Evolutionary conservation across 2,888 invertebrate genomes (phyloP).

Genomic region (Glaucopsyche alexis): DNA sequence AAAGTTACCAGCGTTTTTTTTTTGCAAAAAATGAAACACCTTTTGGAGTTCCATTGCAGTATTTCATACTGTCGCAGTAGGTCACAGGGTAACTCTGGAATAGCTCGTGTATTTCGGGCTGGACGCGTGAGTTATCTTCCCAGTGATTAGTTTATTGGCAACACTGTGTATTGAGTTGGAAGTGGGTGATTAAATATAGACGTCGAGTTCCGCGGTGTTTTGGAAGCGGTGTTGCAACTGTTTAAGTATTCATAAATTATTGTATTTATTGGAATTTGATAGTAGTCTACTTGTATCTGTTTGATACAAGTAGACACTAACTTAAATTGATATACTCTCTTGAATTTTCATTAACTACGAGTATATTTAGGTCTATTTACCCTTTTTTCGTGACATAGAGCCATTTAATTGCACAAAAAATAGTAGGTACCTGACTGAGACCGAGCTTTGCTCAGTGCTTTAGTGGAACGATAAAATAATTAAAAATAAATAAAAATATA

Average conservation of each 20-base stretch:
- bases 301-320: not conserved
- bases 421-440: no score
- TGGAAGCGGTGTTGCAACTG: not conserved
- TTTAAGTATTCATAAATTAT: conserved; percentile 2
- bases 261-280: not conserved
- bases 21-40: not conserved
- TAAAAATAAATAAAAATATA: no score
- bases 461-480: no score
- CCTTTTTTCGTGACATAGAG: no score
- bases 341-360: no score
- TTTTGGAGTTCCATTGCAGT: not conserved
- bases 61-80: conserved; percentile 3
- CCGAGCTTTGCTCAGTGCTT: no score
- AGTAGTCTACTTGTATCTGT: no score
- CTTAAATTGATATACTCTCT: not conserved
- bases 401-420: no score
- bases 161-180: conserved; percentile 15
- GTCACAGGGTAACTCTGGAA: conserved; percentile 19
- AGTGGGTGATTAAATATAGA: conserved; percentile 19
- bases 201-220: conserved; percentile 17
- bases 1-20: not conserved
- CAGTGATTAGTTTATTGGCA: conserved; percentile 29
- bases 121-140: conserved; percentile 17
- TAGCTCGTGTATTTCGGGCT: conserved; percentile 15
- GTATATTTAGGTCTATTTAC: no score